A percentile compares a stretch with the other conserved stretches of the same genome.
These are phyloP conservation scores for Eulemur rubriventer DNA, from an alignment of 2,797 vertebrate genomes.

Conservation along the genomic window DNA sequence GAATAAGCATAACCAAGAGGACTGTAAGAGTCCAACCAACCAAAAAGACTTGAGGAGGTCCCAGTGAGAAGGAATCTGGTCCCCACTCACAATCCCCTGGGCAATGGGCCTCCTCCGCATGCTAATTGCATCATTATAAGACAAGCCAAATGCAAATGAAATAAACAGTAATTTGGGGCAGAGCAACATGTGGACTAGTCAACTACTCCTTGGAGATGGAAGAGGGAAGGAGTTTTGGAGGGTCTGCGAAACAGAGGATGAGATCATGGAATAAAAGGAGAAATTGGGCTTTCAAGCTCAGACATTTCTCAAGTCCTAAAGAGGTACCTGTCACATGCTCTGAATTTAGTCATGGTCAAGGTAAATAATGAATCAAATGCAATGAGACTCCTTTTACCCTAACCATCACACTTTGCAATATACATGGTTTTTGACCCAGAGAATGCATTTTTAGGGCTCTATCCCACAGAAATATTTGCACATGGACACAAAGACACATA, in stretches of 20 bases:
- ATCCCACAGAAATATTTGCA: neutral
- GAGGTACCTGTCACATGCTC: neutral
- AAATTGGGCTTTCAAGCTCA: neutral
- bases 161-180: constrained; percentile 20
- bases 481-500: neutral
- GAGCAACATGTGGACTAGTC: neutral
- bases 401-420: neutral
- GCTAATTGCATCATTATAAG: neutral
- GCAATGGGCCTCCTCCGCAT: neutral
- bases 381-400: neutral
- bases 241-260: neutral
- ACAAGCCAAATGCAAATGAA: constrained; percentile 3
- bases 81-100: neutral
- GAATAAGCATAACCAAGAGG: constrained; percentile 25
- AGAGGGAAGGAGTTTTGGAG: neutral
- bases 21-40: neutral
- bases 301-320: neutral
- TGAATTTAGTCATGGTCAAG: neutral
- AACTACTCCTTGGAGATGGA: neutral
- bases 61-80: neutral
- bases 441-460: neutral
- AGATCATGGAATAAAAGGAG: neutral
- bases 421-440: neutral
- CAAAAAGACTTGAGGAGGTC: neutral
- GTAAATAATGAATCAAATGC: neutral